phyloP scores from a whole-genome alignment of 2,888 invertebrate species.

The Nomada fabriciana region DNA sequence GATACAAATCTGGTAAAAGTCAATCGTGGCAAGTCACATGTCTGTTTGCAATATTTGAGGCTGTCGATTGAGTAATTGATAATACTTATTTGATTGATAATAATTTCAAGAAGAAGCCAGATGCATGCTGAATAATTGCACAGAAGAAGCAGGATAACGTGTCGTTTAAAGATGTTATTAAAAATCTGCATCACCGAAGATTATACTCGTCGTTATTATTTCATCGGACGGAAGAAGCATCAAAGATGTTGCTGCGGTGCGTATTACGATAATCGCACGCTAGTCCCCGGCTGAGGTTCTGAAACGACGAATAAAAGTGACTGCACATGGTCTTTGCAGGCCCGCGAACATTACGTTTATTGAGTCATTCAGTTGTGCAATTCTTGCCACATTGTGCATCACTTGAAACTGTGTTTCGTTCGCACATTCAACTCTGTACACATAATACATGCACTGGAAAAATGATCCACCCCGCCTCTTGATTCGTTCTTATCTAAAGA shows the following conservation, averaged over 20 bases:
- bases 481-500: slow-evolving; percentile 32
- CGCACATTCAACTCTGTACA: not conserved
- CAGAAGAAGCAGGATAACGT: not conserved
- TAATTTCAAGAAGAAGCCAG: not conserved
- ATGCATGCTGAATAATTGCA: not conserved
- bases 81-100: not conserved
- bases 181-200: not conserved
- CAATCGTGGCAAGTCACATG: not conserved
- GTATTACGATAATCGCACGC: slow-evolving; percentile 19
- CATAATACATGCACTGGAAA: not conserved
- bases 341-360: slow-evolving; percentile 16
- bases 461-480: slow-evolving; percentile 16
- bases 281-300: not conserved
- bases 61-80: not conserved
- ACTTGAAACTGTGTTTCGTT: not conserved
- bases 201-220: slow-evolving; percentile 1
- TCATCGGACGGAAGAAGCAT: not conserved
- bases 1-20: slow-evolving; percentile 9
- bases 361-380: slow-evolving; percentile 42
- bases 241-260: not conserved
- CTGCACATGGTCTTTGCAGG: not conserved
- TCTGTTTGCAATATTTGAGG: not conserved
- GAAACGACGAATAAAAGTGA: slow-evolving; percentile 3
- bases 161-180: not conserved
- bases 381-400: slow-evolving; percentile 43